Evolutionary conservation across 2,797 vertebrate species (phyloP).

Genomic region (Lithobates sylvaticus): DNA sequence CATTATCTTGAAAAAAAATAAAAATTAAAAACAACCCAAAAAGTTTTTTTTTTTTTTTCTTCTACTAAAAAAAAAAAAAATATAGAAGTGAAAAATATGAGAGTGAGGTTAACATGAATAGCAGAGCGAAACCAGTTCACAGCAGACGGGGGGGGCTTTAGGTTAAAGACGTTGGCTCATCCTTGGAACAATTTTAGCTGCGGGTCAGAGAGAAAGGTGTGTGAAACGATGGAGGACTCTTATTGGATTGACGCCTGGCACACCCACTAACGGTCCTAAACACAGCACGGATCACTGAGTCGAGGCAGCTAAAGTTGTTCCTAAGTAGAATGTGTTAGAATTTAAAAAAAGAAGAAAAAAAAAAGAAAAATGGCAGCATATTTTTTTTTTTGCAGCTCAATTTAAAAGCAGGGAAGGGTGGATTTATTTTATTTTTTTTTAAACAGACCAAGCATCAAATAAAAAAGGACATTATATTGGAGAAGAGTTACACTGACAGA

Average conservation of each 20-base stretch:
- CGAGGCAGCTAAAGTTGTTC: slow-evolving; percentile 86
- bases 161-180: slow-evolving; percentile 64
- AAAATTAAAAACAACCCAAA: slow-evolving; percentile 52
- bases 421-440: slow-evolving; percentile 77
- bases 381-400: slow-evolving; percentile 24
- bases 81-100: slow-evolving; percentile 63
- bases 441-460: slow-evolving; percentile 79
- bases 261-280: neutral
- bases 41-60: slow-evolving; percentile 72
- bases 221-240: neutral
- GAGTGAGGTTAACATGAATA: slow-evolving; percentile 45
- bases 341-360: neutral
- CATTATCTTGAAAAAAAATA: neutral
- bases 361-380: slow-evolving; percentile 46
- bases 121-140: slow-evolving; percentile 44
- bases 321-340: slow-evolving; percentile 70
- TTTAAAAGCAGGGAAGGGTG: slow-evolving; percentile 54
- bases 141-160: slow-evolving; percentile 40
- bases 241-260: neutral
- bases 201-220: slow-evolving; percentile 61
- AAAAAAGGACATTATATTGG: slow-evolving; percentile 75
- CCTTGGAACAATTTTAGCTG: slow-evolving; percentile 87
- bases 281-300: slow-evolving; percentile 9
- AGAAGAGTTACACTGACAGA: slow-evolving; percentile 80
- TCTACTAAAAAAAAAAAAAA: slow-evolving; percentile 77